These are phyloP conservation scores for Erebia epiphron DNA, from an alignment of 2,888 invertebrate genomes.

Conservation along the genomic window DNA sequence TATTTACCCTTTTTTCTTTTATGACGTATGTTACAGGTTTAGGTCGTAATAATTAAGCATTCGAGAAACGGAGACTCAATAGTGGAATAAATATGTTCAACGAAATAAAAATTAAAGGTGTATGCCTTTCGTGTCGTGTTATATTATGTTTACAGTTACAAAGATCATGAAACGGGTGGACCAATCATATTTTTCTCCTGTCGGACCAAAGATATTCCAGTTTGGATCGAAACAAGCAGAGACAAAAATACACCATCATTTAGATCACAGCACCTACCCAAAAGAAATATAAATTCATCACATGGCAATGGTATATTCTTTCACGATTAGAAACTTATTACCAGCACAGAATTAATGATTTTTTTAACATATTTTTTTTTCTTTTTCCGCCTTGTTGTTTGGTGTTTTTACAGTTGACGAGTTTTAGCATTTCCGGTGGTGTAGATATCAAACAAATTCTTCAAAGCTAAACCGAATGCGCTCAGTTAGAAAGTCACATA, in stretches of 20 bases:
- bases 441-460: neutral
- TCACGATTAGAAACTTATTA: neutral
- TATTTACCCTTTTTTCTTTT: conserved; percentile 1
- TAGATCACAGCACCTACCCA: neutral
- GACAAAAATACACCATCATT: conserved; percentile 4
- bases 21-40: conserved; percentile 1
- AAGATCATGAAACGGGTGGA: neutral
- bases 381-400: conserved; percentile 2
- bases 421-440: neutral
- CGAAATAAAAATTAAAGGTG: neutral
- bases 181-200: neutral
- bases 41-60: neutral
- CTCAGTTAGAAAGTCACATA: neutral
- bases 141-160: neutral
- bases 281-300: neutral
- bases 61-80: neutral
- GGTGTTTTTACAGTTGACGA: conserved; percentile 2
- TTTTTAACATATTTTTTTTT: neutral
- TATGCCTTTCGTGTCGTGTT: neutral
- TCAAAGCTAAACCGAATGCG: neutral
- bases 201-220: neutral
- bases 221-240: neutral
- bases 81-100: neutral
- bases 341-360: neutral
- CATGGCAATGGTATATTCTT: neutral